Evolutionary conservation across 2,113 vertebrate genomes (phyloP).

Genomic region (Gallinago paraguaiae): DNA sequence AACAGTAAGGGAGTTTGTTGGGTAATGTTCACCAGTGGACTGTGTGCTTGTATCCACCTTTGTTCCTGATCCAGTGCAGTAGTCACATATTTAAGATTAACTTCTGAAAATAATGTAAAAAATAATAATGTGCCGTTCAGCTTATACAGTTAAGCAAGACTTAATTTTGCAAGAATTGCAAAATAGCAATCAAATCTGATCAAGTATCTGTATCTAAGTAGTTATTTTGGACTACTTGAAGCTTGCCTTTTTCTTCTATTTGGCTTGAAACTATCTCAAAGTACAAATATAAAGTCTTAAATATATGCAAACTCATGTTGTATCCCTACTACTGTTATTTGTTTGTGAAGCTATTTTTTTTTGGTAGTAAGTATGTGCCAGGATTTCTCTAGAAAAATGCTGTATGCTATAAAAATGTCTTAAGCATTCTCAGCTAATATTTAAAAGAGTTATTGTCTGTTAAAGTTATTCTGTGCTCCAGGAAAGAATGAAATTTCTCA

Average conservation of each 20-base stretch:
- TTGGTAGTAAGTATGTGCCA: not conserved
- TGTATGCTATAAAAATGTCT: not conserved
- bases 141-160: not conserved
- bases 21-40: not conserved
- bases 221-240: not conserved
- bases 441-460: not conserved
- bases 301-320: not conserved
- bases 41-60: not conserved
- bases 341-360: not conserved
- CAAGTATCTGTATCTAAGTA: not conserved
- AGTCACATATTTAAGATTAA: not conserved
- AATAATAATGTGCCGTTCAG: not conserved
- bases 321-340: not conserved
- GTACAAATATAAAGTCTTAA: not conserved
- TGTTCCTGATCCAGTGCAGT: not conserved
- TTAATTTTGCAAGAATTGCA: not conserved
- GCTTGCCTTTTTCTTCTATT: not conserved
- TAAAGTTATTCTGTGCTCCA: not conserved
- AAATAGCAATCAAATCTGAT: not conserved
- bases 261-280: not conserved
- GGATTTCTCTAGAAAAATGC: not conserved
- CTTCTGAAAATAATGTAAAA: not conserved
- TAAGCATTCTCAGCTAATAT: not conserved
- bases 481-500: not conserved
- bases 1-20: not conserved